Base-by-base conservation (phyloP, 2,888 invertebrate species). In the Cephus runcator region DNA sequence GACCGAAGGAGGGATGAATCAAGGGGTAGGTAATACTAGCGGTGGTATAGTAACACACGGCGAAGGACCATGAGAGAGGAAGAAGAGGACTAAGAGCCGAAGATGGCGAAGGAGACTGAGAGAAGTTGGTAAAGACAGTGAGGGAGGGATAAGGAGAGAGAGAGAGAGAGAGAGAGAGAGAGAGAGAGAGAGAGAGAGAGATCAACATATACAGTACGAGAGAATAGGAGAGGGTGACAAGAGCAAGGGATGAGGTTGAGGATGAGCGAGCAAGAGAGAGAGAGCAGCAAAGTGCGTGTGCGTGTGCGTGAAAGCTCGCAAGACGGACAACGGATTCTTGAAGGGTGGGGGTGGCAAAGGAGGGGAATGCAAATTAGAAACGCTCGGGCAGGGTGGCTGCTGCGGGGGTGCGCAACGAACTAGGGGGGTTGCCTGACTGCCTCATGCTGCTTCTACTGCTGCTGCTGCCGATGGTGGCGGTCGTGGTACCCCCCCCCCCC, bases 301-400 rank as follows among this genome's bases (percentile, higher is more conserved):
- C 85, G 86, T 88, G 87, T 88, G 88, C 86, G 89, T 87, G 88
- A 87, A 86, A 85, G 85, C 85, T 87, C 85, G 87, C 85, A 88
- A 89, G 89, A 88, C 88, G 88, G 88, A 89, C 88, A 88, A 87
- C 87, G 87, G 86, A 83, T 84, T 84, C 83, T 83, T 84, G 84
- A 83, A 84, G 81, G 83, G 85, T 82, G 81, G 84, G 88, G 87
- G 87, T 86, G 87, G 86, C 85, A 88, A 88, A 87, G 88, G 88
- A 90, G 91, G 90, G 90, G 91, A 90, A 91, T 91, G 91, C 90
- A 91, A 91, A 91, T 91, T 91, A 91, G 89, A 91, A 90, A 90
- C 89, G 90, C 88, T 89, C 88, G 89, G 90, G 89, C 89, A 89
- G 88, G 88, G 88, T 56, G 56, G 78, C 80, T 80, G 79, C 79